Evolutionary conservation across 2,888 invertebrate genomes (phyloP).

Genomic region (Muschampia plurimacula): DNA sequence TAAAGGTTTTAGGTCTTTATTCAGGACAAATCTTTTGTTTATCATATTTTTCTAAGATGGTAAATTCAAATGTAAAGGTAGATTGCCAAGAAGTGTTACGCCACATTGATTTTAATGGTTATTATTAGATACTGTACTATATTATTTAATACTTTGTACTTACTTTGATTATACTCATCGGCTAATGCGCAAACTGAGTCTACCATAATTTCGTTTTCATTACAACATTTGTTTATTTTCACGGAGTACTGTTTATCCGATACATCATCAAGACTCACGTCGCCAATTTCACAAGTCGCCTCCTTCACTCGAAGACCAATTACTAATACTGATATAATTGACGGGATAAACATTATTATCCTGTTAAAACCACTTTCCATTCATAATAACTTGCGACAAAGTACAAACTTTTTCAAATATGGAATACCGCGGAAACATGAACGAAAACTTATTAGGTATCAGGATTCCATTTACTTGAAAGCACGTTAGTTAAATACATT

Average conservation of each 20-base stretch:
- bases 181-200: conserved; percentile 88
- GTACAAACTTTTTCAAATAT: conserved; percentile 30
- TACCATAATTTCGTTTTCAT: conserved; percentile 88
- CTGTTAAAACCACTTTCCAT: conserved; percentile 26
- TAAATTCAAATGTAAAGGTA: neutral
- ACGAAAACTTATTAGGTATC: neutral
- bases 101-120: conserved; percentile 17
- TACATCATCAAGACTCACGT: conserved; percentile 79
- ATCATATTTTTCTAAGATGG: too few relatives aligned
- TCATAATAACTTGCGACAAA: conserved; percentile 28
- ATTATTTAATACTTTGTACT: conserved; percentile 52
- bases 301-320: conserved; percentile 18
- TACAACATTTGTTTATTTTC: conserved; percentile 93
- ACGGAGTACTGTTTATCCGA: conserved; percentile 78
- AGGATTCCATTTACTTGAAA: neutral
- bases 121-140: conserved; percentile 14
- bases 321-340: conserved; percentile 19
- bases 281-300: conserved; percentile 49
- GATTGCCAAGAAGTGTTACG: conserved; percentile 32
- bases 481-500: conserved; percentile 8
- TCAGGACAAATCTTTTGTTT: too few relatives aligned
- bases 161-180: conserved; percentile 86
- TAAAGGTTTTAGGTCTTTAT: too few relatives aligned
- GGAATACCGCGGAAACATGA: conserved; percentile 12
- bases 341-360: conserved; percentile 31